Evolutionary conservation across 2,888 invertebrate genomes (phyloP), one percentile per base, ranked within the genome.

Genomic region (Diogma glabrata): DNA sequence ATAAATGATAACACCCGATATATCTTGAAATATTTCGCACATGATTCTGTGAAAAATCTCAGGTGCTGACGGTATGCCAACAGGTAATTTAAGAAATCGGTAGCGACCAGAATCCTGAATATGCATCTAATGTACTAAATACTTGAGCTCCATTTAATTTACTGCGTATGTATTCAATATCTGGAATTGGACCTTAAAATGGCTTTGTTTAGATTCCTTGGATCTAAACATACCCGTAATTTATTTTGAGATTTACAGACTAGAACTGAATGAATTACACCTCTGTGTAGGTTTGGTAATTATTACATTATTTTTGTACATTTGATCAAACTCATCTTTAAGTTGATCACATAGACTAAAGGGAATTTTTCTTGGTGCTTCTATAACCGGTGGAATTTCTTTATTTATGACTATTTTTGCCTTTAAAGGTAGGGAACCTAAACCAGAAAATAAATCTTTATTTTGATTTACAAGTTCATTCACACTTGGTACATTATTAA

Each of bases 81-180:
- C 55, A 17, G 56, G 55, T 14, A 57, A 26, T 10, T 53, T 49
- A 12, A 54, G 40, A 53, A 58, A 58, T 10, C 51, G 14, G 40
- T 53, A 59, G 12, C 57, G 54, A 2, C 59, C 57, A 60, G 36
- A 57, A 53, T 43, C 59, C 54, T 10, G 51, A 53, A 49, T 50
- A 54, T n/a, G 54, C 57, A 38, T 54, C 54, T 26, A 57, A 36
- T 9, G 52, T 47, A 19, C 51, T 52, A 20, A 51, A 54, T 49
- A 45, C 19, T 26, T 38, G 47, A 10, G 52, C 45, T 14, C 52
- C 53, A 30, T 20, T 47, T 36, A 54, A 40, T 50, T 53, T n/a
- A 8, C 36, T 8, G 10, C 10, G 16, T 36, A 4, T 14, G 36
- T 14, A 36, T 36, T 36, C 3, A 14, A 36, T 36, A 33, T n/a